Percentiles rank a stretch among this genome's conserved stretches.
These are phyloP conservation scores for Agriopis aurantiaria DNA, from an alignment of 2,888 invertebrate species.

Conservation along the genomic window DNA sequence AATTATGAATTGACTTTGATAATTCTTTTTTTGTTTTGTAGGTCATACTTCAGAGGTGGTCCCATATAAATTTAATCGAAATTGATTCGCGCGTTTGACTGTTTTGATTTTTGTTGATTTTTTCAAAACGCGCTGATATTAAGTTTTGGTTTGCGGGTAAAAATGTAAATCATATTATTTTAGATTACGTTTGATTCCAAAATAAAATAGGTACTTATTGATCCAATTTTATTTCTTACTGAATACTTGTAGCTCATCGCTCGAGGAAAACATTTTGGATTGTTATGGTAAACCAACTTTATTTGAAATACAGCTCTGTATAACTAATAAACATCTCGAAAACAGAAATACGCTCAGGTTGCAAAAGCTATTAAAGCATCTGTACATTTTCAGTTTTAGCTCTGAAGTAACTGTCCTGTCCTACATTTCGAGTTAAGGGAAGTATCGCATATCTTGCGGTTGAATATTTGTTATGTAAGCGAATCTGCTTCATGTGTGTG, in stretches of 20 bases:
- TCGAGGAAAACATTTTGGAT: neutral
- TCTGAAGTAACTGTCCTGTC: slow-evolving; percentile 13
- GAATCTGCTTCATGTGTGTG: slow-evolving; percentile 3
- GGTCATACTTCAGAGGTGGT: too few species aligned
- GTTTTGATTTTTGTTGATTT: too few species aligned
- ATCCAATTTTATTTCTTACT: too few species aligned
- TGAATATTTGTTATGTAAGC: slow-evolving; percentile 20
- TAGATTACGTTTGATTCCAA: too few species aligned
- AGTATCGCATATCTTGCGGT: slow-evolving; percentile 23
- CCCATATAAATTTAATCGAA: too few species aligned
- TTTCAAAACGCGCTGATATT: too few species aligned
- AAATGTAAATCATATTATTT: too few species aligned
- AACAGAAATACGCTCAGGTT: slow-evolving; percentile 22
- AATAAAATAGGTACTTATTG: too few species aligned
- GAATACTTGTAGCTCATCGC: neutral
- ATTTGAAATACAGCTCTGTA: neutral
- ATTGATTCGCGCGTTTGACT: too few species aligned
- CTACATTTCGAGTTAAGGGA: slow-evolving; percentile 11
- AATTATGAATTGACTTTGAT: too few species aligned
- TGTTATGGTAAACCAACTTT: neutral
- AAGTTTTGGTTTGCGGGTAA: too few species aligned
- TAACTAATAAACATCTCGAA: slow-evolving; percentile 8
- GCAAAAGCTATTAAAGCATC: slow-evolving; percentile 23
- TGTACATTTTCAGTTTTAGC: slow-evolving; percentile 20
- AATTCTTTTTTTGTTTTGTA: too few species aligned